phyloP scores from a whole-genome alignment of 1,140 invertebrate genomes.

The Leguminivora glycinivorella region DNA sequence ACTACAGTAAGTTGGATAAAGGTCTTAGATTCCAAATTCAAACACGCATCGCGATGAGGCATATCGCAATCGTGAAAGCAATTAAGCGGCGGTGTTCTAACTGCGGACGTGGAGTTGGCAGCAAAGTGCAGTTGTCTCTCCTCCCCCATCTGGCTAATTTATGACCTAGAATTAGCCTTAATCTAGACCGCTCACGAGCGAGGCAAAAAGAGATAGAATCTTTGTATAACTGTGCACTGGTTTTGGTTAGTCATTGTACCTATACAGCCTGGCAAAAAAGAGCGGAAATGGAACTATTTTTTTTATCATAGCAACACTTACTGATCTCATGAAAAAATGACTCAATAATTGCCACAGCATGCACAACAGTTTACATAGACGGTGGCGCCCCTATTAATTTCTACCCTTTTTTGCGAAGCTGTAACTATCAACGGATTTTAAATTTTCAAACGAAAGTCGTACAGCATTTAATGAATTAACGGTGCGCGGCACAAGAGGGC shows the following conservation, averaged over 20 bases:
- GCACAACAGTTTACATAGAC: too few relatives aligned
- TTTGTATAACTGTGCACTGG: not conserved
- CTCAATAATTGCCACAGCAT: too few relatives aligned
- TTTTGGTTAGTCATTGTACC: too few relatives aligned
- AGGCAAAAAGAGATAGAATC: not conserved
- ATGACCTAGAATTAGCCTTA: conserved; percentile 26
- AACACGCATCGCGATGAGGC: conserved; percentile 23
- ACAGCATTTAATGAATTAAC: too few relatives aligned
- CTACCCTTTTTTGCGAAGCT: too few relatives aligned
- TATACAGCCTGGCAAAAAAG: too few relatives aligned
- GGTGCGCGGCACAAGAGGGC: too few relatives aligned
- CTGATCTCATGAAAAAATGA: too few relatives aligned
- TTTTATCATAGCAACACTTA: too few relatives aligned
- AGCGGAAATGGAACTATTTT: too few relatives aligned
- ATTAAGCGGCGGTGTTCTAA: conserved; percentile 15
- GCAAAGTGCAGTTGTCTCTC: conserved; percentile 18
- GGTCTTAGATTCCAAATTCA: conserved; percentile 5
- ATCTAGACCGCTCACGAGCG: conserved; percentile 12
- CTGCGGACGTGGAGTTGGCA: conserved; percentile 8
- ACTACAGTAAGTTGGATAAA: not conserved
- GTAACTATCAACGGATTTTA: too few relatives aligned
- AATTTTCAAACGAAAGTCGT: not conserved
- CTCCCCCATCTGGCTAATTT: conserved; percentile 14
- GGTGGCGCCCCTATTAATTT: too few relatives aligned
- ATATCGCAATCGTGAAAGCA: conserved; percentile 21